These are phyloP conservation scores for Anarrhichthys ocellatus DNA, from an alignment of 2,113 vertebrate genomes.

Conservation along the genomic window DNA sequence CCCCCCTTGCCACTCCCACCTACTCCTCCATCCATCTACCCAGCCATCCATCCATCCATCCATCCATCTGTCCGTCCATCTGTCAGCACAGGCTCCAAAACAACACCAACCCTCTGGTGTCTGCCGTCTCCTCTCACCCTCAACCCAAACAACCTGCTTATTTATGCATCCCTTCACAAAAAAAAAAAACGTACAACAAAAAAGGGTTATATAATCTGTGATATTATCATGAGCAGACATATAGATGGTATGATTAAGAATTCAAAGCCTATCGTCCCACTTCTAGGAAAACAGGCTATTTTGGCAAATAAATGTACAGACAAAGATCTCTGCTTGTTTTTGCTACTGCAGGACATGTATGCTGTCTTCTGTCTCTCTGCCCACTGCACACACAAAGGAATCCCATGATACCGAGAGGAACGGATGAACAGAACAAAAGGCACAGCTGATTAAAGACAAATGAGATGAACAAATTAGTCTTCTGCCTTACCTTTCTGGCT, in stretches of 20 bases:
- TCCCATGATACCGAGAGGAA: slow-evolving; percentile 38
- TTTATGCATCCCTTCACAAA: slow-evolving; percentile 36
- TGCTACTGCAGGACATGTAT: slow-evolving; percentile 38
- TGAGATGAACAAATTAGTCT: not conserved
- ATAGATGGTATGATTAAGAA: slow-evolving; percentile 9
- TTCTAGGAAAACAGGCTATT: not conserved
- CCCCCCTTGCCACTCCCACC: slow-evolving; percentile 44
- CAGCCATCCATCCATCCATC: slow-evolving; percentile 64
- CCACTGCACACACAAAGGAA: slow-evolving; percentile 61
- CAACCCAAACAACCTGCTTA: slow-evolving; percentile 54
- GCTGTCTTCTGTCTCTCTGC: slow-evolving; percentile 7
- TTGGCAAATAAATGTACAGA: slow-evolving; percentile 3
- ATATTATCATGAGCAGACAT: slow-evolving; percentile 13
- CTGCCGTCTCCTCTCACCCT: slow-evolving; percentile 49
- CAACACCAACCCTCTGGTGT: slow-evolving; percentile 60
- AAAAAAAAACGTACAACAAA: not conserved
- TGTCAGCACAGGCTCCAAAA: slow-evolving; percentile 65
- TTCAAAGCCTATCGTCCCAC: not conserved
- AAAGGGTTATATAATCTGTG: slow-evolving; percentile 11
- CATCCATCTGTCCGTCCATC: slow-evolving; percentile 70
- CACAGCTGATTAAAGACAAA: slow-evolving; percentile 32
- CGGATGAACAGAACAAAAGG: slow-evolving; percentile 60
- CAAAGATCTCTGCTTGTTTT: not conserved
- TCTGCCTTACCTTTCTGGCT: slow-evolving; percentile 75
- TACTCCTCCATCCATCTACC: slow-evolving; percentile 52